phyloP scores from a whole-genome alignment of 2,797 vertebrate species.

The Labroides dimidiatus region DNA sequence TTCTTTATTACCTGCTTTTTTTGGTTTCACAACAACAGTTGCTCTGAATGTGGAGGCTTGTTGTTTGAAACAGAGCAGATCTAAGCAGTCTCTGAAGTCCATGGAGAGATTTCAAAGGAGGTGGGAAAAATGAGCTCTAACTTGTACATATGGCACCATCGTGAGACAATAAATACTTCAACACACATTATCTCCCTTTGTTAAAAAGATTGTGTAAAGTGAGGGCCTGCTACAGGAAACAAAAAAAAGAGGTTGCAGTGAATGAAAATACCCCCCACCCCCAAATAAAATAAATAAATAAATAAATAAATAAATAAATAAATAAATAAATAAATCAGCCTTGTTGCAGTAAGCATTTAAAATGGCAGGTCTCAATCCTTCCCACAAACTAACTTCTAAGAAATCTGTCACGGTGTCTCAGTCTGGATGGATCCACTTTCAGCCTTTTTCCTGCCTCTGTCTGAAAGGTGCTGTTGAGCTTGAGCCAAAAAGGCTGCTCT shows the following conservation, averaged over 20 bases:
- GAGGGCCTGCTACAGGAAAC: not conserved
- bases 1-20: not conserved
- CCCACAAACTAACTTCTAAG: not conserved
- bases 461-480: constrained; percentile 45
- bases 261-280: not conserved
- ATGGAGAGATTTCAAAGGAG: too few species aligned
- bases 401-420: constrained; percentile 25
- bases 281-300: too few species aligned
- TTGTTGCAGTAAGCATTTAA: not conserved
- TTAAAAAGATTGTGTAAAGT: not conserved
- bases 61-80: not conserved
- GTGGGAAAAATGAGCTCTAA: too few species aligned
- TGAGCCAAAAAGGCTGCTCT: constrained; percentile 62
- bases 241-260: not conserved
- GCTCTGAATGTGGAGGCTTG: not conserved
- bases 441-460: constrained; percentile 22
- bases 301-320: too few species aligned
- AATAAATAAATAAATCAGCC: not conserved
- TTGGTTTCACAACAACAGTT: not conserved
- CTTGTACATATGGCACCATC: too few species aligned
- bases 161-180: not conserved
- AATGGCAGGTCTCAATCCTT: constrained; percentile 3
- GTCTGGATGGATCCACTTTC: constrained; percentile 14
- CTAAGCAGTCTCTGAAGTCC: not conserved
- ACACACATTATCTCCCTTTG: not conserved